Base-by-base conservation (phyloP, 2,888 invertebrate species). In the Prostheceraeus crozeri region DNA sequence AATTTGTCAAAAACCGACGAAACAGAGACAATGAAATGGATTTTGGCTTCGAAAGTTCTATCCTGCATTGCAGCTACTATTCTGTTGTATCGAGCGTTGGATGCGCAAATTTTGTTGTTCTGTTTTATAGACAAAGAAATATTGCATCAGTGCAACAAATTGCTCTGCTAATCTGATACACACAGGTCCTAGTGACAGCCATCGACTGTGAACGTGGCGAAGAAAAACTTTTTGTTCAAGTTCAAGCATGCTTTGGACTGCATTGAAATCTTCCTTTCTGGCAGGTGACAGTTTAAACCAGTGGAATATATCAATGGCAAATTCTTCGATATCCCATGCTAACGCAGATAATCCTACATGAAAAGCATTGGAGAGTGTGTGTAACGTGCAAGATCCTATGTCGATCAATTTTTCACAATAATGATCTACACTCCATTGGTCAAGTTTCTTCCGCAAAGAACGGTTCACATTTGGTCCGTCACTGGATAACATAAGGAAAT, bases 381-480 rank as follows among this genome's bases (percentile, higher is more conserved):
- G 63, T n/a, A 65, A 33, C 54, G 54, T 64, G 21, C 64, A 65
- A 16, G 64, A 57, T 25, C 58, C 48, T 21, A 66, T 63, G 10
- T 48, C 54, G 35, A 63, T 27, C 33, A 65, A 30, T 11, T 58
- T 57, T 31, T 45, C 53, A 35, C 45, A 35, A 11, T 61, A 63
- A n/a, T 40, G 54, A n/a, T 28, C 25, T 46, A 60, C 27, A 53
- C 52, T 25, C 48, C 16, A 48, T 25, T 48, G 25, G 48, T 48
- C 48, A 11, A 48, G 28, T 25, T 25, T 4, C 31, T 56, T 62
- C 63, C 61, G 63, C 19, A 66, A 59, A n/a, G 62, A 60, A 35
- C 65, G 65, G 33, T 66, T 66, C 3, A 63, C 63, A 63, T 62
- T 65, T 35, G 62, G 66, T 10, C 66, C 65, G 64, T 66, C 64